Evolutionary conservation across 2,113 vertebrate species (phyloP).

Genomic region (Vulpes vulpes): DNA sequence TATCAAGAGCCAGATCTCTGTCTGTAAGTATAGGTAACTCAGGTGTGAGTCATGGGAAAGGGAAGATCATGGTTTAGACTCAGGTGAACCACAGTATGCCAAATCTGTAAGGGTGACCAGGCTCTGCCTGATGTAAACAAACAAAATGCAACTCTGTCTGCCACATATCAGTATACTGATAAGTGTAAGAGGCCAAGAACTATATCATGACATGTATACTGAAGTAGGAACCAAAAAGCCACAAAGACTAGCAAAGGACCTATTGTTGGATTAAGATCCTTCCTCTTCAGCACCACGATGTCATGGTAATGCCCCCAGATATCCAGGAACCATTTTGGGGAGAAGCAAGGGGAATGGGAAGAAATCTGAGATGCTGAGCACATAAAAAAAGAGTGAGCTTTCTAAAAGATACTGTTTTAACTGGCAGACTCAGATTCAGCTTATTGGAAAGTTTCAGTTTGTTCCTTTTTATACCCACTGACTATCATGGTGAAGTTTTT

Average conservation of each 20-base stretch:
- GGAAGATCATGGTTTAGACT: not conserved
- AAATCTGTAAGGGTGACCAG: not conserved
- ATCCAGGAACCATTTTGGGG: not conserved
- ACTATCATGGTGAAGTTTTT: not conserved
- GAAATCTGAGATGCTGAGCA: not conserved
- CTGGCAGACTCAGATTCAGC: not conserved
- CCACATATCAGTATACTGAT: not conserved
- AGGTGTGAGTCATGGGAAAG: not conserved
- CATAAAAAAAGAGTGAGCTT: not conserved
- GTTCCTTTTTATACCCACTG: not conserved
- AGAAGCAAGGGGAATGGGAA: not conserved
- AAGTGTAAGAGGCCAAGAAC: not conserved
- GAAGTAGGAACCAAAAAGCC: not conserved
- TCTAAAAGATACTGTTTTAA: not conserved
- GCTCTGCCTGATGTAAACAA: not conserved
- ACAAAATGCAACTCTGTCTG: not conserved
- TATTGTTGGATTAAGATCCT: not conserved
- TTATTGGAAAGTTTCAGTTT: not conserved
- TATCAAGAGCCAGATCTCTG: not conserved
- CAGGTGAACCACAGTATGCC: not conserved
- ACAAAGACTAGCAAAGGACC: not conserved
- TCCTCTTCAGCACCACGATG: not conserved
- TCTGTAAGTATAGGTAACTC: not conserved
- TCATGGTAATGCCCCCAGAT: not conserved
- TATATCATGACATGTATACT: not conserved